Evolutionary conservation across 1,140 invertebrate species (phyloP), one percentile per base, ranked within the genome.

Genomic region (Rhagoletis pomonella): DNA sequence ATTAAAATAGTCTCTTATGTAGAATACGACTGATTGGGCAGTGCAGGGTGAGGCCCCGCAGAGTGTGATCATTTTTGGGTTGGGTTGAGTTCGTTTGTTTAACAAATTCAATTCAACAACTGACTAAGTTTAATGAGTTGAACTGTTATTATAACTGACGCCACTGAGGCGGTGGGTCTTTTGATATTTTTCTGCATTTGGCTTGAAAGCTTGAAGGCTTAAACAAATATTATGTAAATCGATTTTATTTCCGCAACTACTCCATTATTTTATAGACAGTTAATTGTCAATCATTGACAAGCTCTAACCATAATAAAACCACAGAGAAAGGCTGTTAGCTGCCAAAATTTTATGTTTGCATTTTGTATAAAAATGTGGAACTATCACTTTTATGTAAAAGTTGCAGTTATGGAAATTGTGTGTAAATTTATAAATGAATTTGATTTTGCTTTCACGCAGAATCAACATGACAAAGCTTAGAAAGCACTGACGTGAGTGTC

Each of bases 391-490:
- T 73, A 9, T 64, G 4, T 47, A 17, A 10, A 47, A 12, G 67
- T 47, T 73, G 4, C 17, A 55, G 50, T 55, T 55, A 55, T 55
- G 50, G 10, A 55, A 29, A 29, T 29, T 55, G 9, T 4, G 14
- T n/a, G 4, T 44, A 5, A 17, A 42, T n/a, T 44, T 44, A 44
- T 29, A n/a, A 42, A 44, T 73, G 67, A 73, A 47, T 73, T 44
- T 73, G 42, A 44, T 73, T 73, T 73, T 73, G 67, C 67, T 73
- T 73, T 73, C 67, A 73, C 67, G 67, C 67, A 73, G 39, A 73
- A 73, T 73, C 17, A 73, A 73, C 65, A 44, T 44, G 14, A 73
- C 10, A 73, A 44, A 47, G 29, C 67, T 73, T 73, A 47, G 67
- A 73, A 73, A 73, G 42, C 42, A 73, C 17, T 73, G 67, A 73